Evolutionary conservation across 2,113 vertebrate species (phyloP).

Genomic region (Psilopsiagon aurifrons): DNA sequence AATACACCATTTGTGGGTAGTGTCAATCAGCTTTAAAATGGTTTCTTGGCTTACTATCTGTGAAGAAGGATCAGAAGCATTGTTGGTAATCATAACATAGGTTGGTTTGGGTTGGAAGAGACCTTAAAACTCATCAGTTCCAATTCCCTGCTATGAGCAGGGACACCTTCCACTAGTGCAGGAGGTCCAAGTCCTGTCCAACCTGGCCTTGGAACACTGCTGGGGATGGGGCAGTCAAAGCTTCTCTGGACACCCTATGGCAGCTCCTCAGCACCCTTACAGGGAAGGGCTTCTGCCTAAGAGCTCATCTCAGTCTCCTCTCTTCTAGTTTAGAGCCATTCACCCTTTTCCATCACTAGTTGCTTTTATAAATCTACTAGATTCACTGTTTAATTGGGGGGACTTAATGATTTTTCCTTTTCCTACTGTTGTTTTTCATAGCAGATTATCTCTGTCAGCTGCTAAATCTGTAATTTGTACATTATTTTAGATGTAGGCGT

Average conservation of each 20-base stretch:
- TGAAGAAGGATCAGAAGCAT: not conserved
- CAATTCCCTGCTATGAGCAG: not conserved
- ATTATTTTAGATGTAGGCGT: not conserved
- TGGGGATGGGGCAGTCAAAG: not conserved
- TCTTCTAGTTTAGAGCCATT: not conserved
- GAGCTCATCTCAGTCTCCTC: not conserved
- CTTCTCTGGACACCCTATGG: not conserved
- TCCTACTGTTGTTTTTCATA: not conserved
- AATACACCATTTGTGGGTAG: not conserved
- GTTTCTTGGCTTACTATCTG: not conserved
- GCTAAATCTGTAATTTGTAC: not conserved
- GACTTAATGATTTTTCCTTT: not conserved
- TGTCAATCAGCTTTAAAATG: not conserved
- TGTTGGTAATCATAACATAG: not conserved
- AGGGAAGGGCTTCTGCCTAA: not conserved
- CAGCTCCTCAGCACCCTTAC: not conserved
- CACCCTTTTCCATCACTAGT: not conserved
- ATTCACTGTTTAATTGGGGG: not conserved
- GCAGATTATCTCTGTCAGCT: not conserved
- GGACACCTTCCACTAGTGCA: not conserved
- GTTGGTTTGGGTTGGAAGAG: not conserved
- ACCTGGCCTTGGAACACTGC: not conserved
- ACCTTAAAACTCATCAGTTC: not conserved
- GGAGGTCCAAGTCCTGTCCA: not conserved
- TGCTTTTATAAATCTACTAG: not conserved